Base-by-base conservation (phyloP, 2,113 vertebrate genomes). In the Desmodus rotundus region DNA sequence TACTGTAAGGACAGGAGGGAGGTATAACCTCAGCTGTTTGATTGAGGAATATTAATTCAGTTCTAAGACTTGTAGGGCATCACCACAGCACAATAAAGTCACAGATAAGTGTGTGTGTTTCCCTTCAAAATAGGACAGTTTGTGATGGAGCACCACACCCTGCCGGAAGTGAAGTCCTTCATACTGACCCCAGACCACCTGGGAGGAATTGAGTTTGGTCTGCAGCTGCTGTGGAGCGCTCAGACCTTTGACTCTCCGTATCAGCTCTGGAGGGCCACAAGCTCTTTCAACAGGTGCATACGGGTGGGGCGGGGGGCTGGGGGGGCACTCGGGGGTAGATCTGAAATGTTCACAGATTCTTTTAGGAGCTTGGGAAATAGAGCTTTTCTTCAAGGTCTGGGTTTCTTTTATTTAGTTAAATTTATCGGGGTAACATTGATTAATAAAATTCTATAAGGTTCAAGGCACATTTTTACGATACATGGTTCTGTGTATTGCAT, bases 221-320 rank as follows among this genome's bases (percentile, higher is more conserved):
- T 99, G 80, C 99, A 99, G 98, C 99, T 99, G 31, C 98, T 99
- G 38, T 99, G 99, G 99, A 99, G 99, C 0, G 99, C 99, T 38
- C 99, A 99, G 97, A 99, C 99, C 11, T 99, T 99, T 0, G 99
- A 99, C 96, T 99, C 99, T 0, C 99, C 99, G 0, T 99, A 99
- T 96, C 99, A 99, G 96, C 99, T 99, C 91, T 99, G 99, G 99
- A 99, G 99, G 96, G 99, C 99, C 31, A 99, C 99, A 83, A 99
- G 99, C 97, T 99, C 99, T 63, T 99, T 99, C 80, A 99, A 99
- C 99, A 99, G 99, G 99, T 99, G 94, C 95, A 7, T 16, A 19
- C 6, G 5, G 6, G 12, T 22, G 31, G 33, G n/a, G 4, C 45
- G 12, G 26, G 31, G 33, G n/a, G 4, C 45, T n/a, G n/a, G 12